Base-by-base conservation (phyloP, 2,888 invertebrate species). In the Lasioglossum vierecki region DNA sequence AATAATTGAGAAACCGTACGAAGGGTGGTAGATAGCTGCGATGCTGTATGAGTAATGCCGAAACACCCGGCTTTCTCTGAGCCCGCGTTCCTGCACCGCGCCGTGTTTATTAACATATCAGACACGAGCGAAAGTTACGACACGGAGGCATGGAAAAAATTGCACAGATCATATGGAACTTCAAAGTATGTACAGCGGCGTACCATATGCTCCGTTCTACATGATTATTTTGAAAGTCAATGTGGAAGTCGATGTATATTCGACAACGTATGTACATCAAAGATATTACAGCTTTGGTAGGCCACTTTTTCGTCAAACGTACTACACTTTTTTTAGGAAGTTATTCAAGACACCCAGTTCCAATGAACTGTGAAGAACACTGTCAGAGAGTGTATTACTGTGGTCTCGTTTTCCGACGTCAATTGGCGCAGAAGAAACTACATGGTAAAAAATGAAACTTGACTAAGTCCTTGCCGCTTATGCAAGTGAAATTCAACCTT, bases 1-100 rank as follows among this genome's bases (percentile, higher is more conserved):
- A 92, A 93, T 93, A 93, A 93, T 93, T 92, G 91, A 90, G 91
- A 91, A 92, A 86, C 88, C 83, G 84, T 82, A 76, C 60, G 82
- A 41, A 77, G 82, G 79, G 70, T 74, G 68, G 78, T 57, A 79
- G 89, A 88, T 89, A 86, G 80, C 60, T 76, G 35, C n/a, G 70
- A 15, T 26, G 77, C 76, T 88, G 86, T 82, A 82, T 72, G 90
- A 90, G 85, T 85, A 85, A 90, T 86, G 83, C 84, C 79, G 83
- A 89, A 90, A 90, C 86, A 86, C 82, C 44, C 66, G 35, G 60
- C 18, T 53, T 44, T 8, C 22, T 35, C 46, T 82, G 22, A 39
- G 11, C 41, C 1, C 30, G 53, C 11, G 74, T 26, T 39, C 18
- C 41, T 13, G 57, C 13, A 13, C 53, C 26, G 57, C 13, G 13